phyloP scores from a whole-genome alignment of 2,797 vertebrate genomes.

The Zonotrichia albicollis region DNA sequence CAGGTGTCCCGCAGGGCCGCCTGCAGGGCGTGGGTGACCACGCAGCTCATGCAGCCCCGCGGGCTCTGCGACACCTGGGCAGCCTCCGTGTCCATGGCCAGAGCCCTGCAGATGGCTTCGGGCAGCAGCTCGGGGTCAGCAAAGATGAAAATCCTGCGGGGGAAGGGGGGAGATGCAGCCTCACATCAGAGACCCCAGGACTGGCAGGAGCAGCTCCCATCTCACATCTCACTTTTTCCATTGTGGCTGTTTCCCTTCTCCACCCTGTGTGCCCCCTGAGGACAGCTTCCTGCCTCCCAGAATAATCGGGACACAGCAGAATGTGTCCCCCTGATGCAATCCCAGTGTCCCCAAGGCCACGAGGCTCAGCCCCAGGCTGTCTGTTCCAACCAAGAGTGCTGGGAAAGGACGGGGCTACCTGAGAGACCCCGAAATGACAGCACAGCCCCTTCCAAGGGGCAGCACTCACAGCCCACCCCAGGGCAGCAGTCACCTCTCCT shows the following conservation, averaged over 20 bases:
- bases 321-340: rapidly evolving
- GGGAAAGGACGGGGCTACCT: neutral
- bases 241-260: neutral
- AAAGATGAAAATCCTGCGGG: constrained; percentile 87
- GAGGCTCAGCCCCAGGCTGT: neutral
- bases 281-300: neutral
- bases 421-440: neutral
- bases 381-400: rapidly evolving
- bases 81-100: constrained; percentile 80
- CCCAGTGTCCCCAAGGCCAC: rapidly evolving
- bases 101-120: constrained; percentile 76
- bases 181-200: rapidly evolving
- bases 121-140: constrained; percentile 88
- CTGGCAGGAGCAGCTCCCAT: rapidly evolving
- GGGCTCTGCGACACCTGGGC: constrained; percentile 72
- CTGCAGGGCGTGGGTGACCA: constrained; percentile 85
- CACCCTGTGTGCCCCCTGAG: neutral
- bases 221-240: too few relatives aligned
- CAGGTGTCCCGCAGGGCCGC: constrained; percentile 82
- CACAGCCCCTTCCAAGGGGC: neutral
- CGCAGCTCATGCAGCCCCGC: constrained; percentile 60
- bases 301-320: neutral
- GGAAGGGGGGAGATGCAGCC: neutral
- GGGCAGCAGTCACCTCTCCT: neutral
- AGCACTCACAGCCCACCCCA: too few relatives aligned